These are phyloP conservation scores for Tineola bisselliella DNA, from an alignment of 2,888 invertebrate species.

Conservation along the genomic window DNA sequence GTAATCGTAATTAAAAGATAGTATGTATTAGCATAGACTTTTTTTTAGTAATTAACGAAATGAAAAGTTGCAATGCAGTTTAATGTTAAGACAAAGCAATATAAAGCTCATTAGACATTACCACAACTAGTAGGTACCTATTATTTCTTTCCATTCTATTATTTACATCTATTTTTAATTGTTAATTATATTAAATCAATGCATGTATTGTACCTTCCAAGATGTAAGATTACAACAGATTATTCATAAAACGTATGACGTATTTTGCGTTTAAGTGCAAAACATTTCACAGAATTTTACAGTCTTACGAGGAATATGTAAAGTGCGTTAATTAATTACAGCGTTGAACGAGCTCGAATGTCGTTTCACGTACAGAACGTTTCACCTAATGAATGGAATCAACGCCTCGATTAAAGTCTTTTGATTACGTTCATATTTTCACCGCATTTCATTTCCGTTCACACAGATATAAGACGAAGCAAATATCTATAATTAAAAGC, in stretches of 20 bases:
- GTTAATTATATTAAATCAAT: too few species aligned
- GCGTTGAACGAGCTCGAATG: constrained; percentile 23
- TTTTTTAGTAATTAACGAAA: too few species aligned
- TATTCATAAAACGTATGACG: too few species aligned
- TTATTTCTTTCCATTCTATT: too few species aligned
- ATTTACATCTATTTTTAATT: too few species aligned
- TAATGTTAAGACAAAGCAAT: too few species aligned
- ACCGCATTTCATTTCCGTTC: background rate
- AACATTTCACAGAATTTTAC: constrained; percentile 40
- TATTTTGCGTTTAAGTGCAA: constrained; percentile 28
- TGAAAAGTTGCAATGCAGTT: too few species aligned
- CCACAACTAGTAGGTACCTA: too few species aligned
- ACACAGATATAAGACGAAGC: background rate
- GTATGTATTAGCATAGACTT: too few species aligned
- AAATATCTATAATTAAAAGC: background rate
- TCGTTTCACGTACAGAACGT: background rate
- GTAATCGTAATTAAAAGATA: too few species aligned
- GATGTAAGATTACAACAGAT: too few species aligned
- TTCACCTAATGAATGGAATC: background rate
- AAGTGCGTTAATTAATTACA: constrained; percentile 57
- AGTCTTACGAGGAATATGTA: constrained; percentile 53
- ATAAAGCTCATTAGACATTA: too few species aligned
- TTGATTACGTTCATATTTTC: background rate
- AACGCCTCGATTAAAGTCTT: background rate
- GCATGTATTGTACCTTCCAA: constrained; percentile 21